These are phyloP conservation scores for Falco concolor DNA, from an alignment of 2,797 vertebrate genomes.

Conservation along the genomic window DNA sequence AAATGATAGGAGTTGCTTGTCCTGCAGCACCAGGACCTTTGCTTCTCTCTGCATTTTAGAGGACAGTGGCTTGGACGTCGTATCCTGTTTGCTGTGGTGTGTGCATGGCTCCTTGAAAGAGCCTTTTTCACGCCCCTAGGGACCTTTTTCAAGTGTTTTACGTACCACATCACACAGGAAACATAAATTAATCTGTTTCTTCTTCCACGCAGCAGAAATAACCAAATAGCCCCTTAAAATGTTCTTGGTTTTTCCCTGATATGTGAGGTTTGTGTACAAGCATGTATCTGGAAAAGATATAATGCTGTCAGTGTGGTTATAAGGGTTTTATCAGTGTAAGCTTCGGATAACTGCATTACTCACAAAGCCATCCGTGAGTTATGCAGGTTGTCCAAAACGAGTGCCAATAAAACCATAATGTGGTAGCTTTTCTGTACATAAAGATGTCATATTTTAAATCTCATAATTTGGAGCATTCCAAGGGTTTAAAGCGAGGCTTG, in stretches of 20 bases:
- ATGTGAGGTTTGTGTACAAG: neutral
- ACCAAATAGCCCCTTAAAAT: neutral
- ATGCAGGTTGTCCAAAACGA: slow-evolving; percentile 62
- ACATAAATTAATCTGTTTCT: neutral
- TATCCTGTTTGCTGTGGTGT: neutral
- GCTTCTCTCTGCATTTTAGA: neutral
- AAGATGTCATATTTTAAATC: slow-evolving; percentile 67
- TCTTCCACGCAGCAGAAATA: neutral
- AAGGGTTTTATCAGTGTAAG: slow-evolving; percentile 13
- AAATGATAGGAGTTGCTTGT: neutral
- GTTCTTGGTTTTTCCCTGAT: neutral
- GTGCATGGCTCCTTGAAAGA: neutral
- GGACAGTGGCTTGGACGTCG: neutral
- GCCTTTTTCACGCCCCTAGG: neutral
- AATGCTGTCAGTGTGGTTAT: neutral
- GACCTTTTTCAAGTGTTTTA: neutral
- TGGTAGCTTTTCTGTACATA: slow-evolving; percentile 66
- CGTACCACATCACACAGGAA: accelerated
- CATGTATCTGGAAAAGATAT: neutral
- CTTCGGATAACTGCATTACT: slow-evolving; percentile 19
- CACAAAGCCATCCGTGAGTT: slow-evolving; percentile 47
- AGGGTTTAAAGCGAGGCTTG: slow-evolving; percentile 29
- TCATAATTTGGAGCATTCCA: slow-evolving; percentile 50
- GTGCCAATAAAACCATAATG: slow-evolving; percentile 66
- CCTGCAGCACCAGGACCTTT: neutral